phyloP scores from a whole-genome alignment of 2,888 invertebrate species.

The Ceratothoa steindachneri region DNA sequence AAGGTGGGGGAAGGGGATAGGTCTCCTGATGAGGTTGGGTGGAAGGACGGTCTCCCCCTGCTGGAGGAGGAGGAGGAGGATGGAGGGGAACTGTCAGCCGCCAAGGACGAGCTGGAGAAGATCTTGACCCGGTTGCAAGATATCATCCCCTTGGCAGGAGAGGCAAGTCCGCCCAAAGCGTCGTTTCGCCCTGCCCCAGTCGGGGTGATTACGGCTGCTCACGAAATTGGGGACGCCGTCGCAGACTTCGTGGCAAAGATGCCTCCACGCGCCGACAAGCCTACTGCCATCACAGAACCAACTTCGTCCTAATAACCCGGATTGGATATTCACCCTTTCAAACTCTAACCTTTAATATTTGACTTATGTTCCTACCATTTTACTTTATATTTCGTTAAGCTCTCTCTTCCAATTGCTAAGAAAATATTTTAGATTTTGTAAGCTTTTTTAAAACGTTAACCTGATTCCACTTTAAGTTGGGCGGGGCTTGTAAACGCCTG shows the following conservation, averaged over 20 bases:
- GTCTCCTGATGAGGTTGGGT: background rate
- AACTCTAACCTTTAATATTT: no score
- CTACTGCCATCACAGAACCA: no score
- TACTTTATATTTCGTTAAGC: no score
- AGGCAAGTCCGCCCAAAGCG: background rate
- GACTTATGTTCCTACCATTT: no score
- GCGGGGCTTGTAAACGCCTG: no score
- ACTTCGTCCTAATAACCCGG: no score
- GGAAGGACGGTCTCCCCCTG: background rate
- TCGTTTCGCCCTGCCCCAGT: background rate
- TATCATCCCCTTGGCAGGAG: background rate
- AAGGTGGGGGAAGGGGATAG: background rate
- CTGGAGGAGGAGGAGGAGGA: background rate
- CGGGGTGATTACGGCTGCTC: background rate
- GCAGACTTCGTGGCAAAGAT: background rate
- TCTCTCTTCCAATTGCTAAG: no score
- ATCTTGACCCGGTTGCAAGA: background rate
- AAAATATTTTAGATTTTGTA: no score
- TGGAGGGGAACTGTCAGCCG: background rate
- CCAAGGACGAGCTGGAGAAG: background rate
- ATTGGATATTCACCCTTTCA: no score
- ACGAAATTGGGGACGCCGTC: background rate
- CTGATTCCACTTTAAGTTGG: no score
- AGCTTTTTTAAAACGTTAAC: no score
- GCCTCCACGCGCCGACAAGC: no score